phyloP scores from a whole-genome alignment of 2,888 invertebrate species.

The Limnephilus auricula region DNA sequence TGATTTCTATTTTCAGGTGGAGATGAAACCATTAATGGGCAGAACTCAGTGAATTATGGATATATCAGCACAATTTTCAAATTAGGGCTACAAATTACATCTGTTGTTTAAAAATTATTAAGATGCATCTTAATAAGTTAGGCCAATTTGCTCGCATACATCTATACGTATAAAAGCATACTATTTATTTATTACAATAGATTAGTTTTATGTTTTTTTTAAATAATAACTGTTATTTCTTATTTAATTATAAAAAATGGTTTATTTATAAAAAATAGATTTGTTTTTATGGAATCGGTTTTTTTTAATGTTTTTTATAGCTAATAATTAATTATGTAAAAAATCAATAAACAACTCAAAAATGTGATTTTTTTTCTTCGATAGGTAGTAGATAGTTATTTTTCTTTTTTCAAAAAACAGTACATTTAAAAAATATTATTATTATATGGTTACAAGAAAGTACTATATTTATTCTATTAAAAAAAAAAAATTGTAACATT shows the following conservation, averaged over 20 bases:
- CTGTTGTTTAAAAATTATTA: neutral
- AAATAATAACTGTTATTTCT: too few relatives aligned
- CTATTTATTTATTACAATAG: neutral
- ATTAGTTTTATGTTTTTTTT: neutral
- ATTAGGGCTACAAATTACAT: neutral
- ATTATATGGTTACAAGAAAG: neutral
- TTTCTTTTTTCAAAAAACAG: neutral
- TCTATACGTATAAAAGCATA: neutral
- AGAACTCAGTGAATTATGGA: neutral
- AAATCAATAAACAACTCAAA: neutral
- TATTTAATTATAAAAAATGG: too few relatives aligned
- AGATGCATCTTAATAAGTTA: neutral
- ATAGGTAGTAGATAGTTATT: neutral
- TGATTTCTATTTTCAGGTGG: slow-evolving; percentile 11
- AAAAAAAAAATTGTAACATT: too few relatives aligned
- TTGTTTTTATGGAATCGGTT: neutral
- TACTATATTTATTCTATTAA: too few relatives aligned
- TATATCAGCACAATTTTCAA: neutral
- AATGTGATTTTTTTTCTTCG: neutral
- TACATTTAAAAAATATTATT: neutral
- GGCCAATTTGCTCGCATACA: neutral
- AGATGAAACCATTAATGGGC: slow-evolving; percentile 6
- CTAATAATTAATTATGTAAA: neutral
- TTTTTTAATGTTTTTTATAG: neutral
- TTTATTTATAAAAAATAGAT: too few relatives aligned